These are phyloP conservation scores for Pachydiplax longipennis DNA, from an alignment of 2,888 invertebrate genomes.

Conservation along the genomic window DNA sequence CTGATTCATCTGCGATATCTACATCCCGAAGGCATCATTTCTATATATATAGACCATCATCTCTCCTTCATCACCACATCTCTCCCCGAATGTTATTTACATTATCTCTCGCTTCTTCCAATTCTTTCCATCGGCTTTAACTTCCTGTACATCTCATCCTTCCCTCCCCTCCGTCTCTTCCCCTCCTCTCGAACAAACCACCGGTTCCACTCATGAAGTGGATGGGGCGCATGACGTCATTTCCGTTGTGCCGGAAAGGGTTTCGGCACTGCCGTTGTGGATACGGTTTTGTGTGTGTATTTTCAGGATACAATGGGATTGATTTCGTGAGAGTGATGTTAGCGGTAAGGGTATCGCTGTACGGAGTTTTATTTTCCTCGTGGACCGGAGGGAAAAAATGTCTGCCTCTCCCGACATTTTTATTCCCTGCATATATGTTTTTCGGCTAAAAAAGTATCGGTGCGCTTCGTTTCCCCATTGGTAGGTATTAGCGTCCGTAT, in stretches of 20 bases:
- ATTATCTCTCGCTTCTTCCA: background rate
- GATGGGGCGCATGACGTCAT: constrained; percentile 11
- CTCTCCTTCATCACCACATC: background rate
- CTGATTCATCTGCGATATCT: background rate
- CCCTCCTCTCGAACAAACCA: background rate
- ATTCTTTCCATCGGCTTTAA: background rate
- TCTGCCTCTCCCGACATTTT: background rate
- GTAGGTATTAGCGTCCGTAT: constrained; percentile 1
- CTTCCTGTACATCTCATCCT: background rate
- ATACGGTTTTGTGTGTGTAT: constrained; percentile 27
- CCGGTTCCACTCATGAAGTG: constrained; percentile 8
- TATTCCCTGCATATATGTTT: background rate
- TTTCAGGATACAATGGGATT: constrained; percentile 30
- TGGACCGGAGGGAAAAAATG: background rate
- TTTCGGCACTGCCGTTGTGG: constrained; percentile 1
- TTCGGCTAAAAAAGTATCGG: background rate
- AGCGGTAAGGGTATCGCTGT: constrained; percentile 27
- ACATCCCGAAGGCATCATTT: background rate
- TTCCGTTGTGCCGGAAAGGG: constrained; percentile 19
- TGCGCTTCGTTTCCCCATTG: background rate
- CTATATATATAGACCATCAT: background rate
- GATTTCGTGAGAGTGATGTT: constrained; percentile 35
- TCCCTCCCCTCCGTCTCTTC: background rate
- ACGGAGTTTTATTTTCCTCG: background rate
- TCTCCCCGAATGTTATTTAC: background rate